These are phyloP conservation scores for Aplochiton taeniatus DNA, from an alignment of 2,797 vertebrate species.

Conservation along the genomic window DNA sequence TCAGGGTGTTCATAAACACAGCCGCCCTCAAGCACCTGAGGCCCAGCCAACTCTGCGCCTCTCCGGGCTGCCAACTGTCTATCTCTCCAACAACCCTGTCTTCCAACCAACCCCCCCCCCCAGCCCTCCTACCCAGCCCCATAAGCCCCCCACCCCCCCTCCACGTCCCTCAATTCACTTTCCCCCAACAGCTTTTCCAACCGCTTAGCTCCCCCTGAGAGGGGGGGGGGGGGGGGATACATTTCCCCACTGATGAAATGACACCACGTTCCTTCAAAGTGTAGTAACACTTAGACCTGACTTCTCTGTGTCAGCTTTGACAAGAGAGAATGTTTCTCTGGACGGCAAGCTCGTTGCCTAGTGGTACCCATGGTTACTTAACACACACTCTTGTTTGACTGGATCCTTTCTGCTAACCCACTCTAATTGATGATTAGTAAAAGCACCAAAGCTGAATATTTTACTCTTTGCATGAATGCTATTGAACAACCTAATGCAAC, in stretches of 20 bases:
- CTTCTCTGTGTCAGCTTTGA: background rate
- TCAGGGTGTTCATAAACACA: background rate
- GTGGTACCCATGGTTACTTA: too few relatives aligned
- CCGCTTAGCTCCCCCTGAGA: background rate
- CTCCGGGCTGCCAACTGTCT: constrained; percentile 2
- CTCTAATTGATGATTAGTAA: too few relatives aligned
- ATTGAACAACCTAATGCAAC: too few relatives aligned
- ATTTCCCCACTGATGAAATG: constrained; percentile 37
- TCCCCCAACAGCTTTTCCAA: constrained; percentile 8
- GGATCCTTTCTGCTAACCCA: too few relatives aligned
- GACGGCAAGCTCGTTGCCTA: too few relatives aligned
- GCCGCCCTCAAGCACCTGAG: constrained; percentile 7
- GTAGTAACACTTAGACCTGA: constrained; percentile 3
- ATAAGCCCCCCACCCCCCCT: background rate
- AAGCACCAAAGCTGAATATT: too few relatives aligned
- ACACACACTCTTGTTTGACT: too few relatives aligned
- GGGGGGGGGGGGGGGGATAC: constrained; percentile 17
- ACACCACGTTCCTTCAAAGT: constrained; percentile 21
- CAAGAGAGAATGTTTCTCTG: too few relatives aligned
- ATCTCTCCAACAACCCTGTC: background rate
- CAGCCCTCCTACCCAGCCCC: background rate
- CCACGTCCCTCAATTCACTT: too few relatives aligned
- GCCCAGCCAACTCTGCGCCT: constrained; percentile 15
- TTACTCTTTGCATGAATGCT: too few relatives aligned
- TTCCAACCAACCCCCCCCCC: background rate